These are phyloP conservation scores for Lagopus leucura DNA, from an alignment of 2,113 vertebrate genomes.

Conservation along the genomic window DNA sequence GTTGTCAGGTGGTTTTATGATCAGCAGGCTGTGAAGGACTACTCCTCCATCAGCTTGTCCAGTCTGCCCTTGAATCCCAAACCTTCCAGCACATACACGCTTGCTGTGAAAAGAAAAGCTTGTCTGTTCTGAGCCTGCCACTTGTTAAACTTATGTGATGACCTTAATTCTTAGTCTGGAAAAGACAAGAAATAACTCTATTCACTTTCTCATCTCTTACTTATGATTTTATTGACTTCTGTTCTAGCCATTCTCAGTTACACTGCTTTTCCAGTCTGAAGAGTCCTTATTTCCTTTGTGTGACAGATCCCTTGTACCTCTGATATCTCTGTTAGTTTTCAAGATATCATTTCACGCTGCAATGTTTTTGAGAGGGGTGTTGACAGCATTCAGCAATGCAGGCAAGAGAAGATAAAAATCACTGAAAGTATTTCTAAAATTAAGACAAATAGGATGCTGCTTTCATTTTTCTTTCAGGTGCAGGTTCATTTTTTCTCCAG, in stretches of 20 bases:
- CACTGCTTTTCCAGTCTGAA: background rate
- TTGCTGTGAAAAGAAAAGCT: background rate
- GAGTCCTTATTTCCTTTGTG: background rate
- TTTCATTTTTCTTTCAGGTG: background rate
- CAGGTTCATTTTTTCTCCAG: background rate
- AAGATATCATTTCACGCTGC: background rate
- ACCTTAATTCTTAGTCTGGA: background rate
- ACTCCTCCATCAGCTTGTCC: background rate
- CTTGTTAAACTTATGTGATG: background rate
- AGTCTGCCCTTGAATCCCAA: background rate
- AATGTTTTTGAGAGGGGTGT: background rate
- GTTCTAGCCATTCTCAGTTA: background rate
- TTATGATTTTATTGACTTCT: background rate
- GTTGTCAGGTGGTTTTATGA: background rate
- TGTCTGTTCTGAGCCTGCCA: background rate
- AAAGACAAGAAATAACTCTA: background rate
- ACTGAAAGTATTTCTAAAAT: background rate
- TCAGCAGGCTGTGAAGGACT: background rate
- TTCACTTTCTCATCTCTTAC: background rate
- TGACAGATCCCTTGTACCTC: background rate
- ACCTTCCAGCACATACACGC: fast-evolving
- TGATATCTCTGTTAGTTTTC: background rate
- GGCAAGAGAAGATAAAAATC: background rate
- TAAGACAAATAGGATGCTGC: background rate
- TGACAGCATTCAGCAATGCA: background rate